Percentiles rank a stretch among this genome's conserved stretches.
phyloP scores from a whole-genome alignment of 2,888 invertebrate genomes.

The Himalopsyche kuldschensis region DNA sequence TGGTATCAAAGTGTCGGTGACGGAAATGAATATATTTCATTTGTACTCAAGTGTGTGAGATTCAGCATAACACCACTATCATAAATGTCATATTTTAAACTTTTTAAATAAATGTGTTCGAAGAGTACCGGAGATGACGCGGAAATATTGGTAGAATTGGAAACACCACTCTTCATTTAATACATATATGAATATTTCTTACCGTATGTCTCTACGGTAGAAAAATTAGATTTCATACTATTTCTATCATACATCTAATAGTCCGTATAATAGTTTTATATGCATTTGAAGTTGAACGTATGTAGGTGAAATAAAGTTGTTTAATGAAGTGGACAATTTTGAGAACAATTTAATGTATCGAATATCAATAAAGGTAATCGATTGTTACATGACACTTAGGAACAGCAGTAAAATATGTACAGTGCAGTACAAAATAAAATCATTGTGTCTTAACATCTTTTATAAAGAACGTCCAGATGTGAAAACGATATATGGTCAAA shows the following conservation, averaged over 20 bases:
- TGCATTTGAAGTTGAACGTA: too few relatives aligned
- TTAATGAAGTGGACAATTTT: too few relatives aligned
- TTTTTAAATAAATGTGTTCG: conserved; percentile 15
- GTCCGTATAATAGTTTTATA: neutral
- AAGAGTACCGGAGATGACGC: conserved; percentile 18
- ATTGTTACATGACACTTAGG: too few relatives aligned
- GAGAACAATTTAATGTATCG: too few relatives aligned
- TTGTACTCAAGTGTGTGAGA: neutral
- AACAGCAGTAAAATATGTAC: too few relatives aligned
- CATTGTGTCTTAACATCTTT: too few relatives aligned
- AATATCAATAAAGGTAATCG: too few relatives aligned
- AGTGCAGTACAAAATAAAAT: too few relatives aligned
- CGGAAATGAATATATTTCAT: neutral
- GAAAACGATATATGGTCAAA: too few relatives aligned
- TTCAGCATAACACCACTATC: neutral
- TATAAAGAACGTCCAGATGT: too few relatives aligned
- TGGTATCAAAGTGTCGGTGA: too few relatives aligned
- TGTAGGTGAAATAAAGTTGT: too few relatives aligned
- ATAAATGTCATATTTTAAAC: neutral
- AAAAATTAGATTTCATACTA: neutral
- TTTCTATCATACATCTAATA: neutral
- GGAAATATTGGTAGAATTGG: conserved; percentile 12
- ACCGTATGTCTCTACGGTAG: neutral
- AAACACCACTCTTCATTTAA: neutral
- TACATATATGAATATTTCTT: neutral